A percentile compares a stretch with the other conserved stretches of the same genome.
These are phyloP conservation scores for Peromyscus leucopus DNA, from an alignment of 2,113 vertebrate genomes.

Conservation along the genomic window DNA sequence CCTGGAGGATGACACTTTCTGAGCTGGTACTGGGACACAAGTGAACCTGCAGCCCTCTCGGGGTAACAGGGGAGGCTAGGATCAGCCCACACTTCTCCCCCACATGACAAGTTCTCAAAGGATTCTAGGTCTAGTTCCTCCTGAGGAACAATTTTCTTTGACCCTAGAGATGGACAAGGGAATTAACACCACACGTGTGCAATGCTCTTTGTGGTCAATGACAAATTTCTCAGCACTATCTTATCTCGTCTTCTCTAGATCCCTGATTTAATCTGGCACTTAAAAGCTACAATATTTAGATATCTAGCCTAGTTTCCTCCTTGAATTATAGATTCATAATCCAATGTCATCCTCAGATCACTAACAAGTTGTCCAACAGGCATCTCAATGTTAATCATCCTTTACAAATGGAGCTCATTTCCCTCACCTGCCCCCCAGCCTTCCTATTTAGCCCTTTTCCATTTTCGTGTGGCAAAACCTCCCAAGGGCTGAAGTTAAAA, in stretches of 20 bases:
- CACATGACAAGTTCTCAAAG: background rate
- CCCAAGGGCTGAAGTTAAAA: conserved; percentile 27
- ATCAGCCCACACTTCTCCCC: background rate
- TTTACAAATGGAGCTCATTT: conserved; percentile 50
- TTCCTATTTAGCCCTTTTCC: background rate
- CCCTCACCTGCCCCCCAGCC: background rate
- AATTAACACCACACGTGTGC: background rate
- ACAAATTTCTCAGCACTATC: background rate
- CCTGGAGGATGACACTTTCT: conserved; percentile 72
- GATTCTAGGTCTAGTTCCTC: background rate
- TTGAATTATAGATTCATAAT: background rate
- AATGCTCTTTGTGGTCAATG: background rate
- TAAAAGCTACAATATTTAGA: background rate
- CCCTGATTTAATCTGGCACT: background rate
- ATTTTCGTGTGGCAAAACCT: conserved; percentile 42
- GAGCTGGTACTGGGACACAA: conserved; percentile 2
- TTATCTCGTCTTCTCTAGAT: conserved; percentile 13
- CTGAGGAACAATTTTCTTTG: conserved; percentile 21
- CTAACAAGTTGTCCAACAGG: background rate
- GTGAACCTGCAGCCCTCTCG: conserved; percentile 45
- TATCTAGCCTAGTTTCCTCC: background rate
- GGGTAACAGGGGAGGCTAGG: background rate
- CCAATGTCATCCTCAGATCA: background rate
- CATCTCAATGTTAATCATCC: background rate
- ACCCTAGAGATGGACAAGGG: background rate